Base-by-base conservation (phyloP, 2,113 vertebrate genomes). In the Chionomys nivalis region DNA sequence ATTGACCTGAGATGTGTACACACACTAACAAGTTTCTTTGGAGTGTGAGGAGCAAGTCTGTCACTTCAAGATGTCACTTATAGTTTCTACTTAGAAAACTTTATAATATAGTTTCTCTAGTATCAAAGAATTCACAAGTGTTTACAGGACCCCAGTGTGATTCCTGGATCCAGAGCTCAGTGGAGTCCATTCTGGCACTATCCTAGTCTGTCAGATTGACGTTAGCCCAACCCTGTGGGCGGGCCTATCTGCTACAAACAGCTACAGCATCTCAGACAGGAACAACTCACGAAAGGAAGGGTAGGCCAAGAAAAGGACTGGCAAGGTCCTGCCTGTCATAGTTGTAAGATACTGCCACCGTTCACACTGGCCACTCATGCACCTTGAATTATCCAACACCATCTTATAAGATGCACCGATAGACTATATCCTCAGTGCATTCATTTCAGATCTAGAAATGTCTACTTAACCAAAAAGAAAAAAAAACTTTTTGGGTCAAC, bases 301-400 rank as follows among this genome's bases (percentile, higher is more conserved):
- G 0, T 52, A 26, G 17, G 1, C 21, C 61, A 91, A 89, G 31
- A 76, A 1, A 58, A 73, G 52, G 66, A 55, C 44, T 8, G 21
- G 36, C 16, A 36, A 31, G 1, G 55, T 73, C n/a, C 8, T 47
- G 16, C 52, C 68, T 0, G 0, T 0, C 0, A 3, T 26, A 17
- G 24, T n/a, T 42, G 33, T 7, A 76, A 24, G 73, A 83, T 28
- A 47, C 49, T 83, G 47, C 68, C 13, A 49, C 76, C 7, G 12
- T 26, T 2, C 0, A 78, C 11, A 16, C 1, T 75, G 52, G 36
- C 3, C 39, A 4, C 39, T n/a, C 28, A 49, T 24, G 82, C 17
- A 1, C 55, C 19, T 70, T 92, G 33, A 73, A 79, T 3, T n/a
- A 23, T 3, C n/a, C 75, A 16, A 16, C 52, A 17, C 1, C 2